Evolutionary conservation across 2,888 invertebrate genomes (phyloP), one percentile per base, ranked within the genome.

Genomic region (Cheilosia vulpina): DNA sequence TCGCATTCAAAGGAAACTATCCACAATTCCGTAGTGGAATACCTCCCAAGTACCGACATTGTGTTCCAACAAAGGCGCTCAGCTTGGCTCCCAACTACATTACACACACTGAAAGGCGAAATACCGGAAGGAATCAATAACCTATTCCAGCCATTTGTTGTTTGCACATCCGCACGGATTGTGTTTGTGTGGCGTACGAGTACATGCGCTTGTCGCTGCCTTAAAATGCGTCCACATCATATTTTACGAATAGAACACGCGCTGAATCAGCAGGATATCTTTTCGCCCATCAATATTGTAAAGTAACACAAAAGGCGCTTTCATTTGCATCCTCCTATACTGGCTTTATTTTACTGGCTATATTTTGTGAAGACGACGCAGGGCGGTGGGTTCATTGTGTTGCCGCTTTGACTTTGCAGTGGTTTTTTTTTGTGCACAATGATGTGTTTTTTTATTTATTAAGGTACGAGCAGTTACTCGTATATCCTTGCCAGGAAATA

Each of bases 231-330:
- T 75, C 19, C 45, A 47, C 75, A 47, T 75, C 75, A 75, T 65
- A 65, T 75, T 75, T 73, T 65, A 38, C 7, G 21, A 57, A 73
- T 45, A 47, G 47, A 52, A 52, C 52, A 27, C 21, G 17, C n/a
- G 19, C 55, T 65, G 75, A 75, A 47, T 75, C 75, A 65, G 75
- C 65, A 65, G 75, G 75, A 75, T 75, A 27, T 65, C 57, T 75
- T 65, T 57, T 55, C 24, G 63, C 27, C 55, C 65, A 65, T 57
- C 75, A 65, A 65, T 65, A 75, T 31, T 19, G 31, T 34, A 62
- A 34, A 19, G 53, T 45, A 55, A 52, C 11, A 71, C 43, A 62
- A 55, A 63, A 47, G 47, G 47, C 47, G 47, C 47, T 75, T 75
- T 75, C 75, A 73, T 63, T 73, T 73, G 73, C 73, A 73, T 73